Evolutionary conservation across 2,113 vertebrate genomes (phyloP).

Genomic region (Barbus barbus): DNA sequence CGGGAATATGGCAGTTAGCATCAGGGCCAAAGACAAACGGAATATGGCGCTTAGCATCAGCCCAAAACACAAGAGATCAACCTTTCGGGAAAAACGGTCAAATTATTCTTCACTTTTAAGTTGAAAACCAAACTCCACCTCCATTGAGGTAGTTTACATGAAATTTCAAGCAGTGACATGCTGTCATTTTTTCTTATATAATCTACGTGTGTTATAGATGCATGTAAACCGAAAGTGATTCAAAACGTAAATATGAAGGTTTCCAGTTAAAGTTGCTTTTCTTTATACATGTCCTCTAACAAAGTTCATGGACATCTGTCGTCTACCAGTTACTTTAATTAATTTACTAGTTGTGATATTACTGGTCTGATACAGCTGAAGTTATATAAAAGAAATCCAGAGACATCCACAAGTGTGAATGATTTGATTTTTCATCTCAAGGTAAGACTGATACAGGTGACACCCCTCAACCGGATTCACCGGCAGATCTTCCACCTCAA

Average conservation of each 20-base stretch:
- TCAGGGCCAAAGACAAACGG: not conserved
- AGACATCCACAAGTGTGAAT: constrained; percentile 20
- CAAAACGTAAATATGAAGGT: not conserved
- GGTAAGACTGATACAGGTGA: constrained; percentile 27
- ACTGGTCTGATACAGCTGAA: not conserved
- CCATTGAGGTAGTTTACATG: not conserved
- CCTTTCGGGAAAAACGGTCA: not conserved
- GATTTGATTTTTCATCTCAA: constrained; percentile 37
- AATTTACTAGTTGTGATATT: not conserved
- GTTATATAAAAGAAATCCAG: not conserved
- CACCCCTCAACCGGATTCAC: not conserved
- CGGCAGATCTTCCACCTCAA: not conserved
- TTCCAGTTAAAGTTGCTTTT: not conserved
- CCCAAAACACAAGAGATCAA: not conserved
- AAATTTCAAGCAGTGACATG: not conserved
- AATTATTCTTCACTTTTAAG: not conserved
- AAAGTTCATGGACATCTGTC: not conserved
- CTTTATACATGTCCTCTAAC: not conserved
- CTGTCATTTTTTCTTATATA: not conserved
- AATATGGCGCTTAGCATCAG: not conserved
- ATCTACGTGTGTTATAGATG: not conserved
- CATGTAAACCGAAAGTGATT: not conserved
- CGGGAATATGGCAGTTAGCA: not conserved
- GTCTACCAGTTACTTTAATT: not conserved
- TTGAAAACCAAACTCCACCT: not conserved